Evolutionary conservation across 2,113 vertebrate genomes (phyloP), one percentile per base, ranked within the genome.

Genomic region (Trichechus manatus): DNA sequence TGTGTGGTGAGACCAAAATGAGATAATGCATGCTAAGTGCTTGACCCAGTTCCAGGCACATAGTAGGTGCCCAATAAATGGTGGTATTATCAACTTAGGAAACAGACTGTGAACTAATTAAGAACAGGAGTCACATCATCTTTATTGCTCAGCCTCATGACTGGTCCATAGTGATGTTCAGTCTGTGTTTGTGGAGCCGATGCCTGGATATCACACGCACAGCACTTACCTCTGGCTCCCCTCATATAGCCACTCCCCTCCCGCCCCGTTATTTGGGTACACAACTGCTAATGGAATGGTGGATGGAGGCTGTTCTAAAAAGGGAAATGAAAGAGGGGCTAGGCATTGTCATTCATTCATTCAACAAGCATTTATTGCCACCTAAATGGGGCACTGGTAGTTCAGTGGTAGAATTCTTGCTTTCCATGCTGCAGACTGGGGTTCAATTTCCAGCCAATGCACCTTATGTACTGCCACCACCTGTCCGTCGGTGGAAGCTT

Each of bases 1-100:
- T 77, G 27, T 77, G 29, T 19, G 13, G n/a, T 36, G 70, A 96
- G 89, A 66, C 93, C 92, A 98, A 84, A 96, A 77, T 36, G 56
- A 93, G 63, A 47, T 9, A 47, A 79, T 31, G 39, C 87, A 89
- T 1, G 20, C 44, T 29, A 39, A 87, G 83, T 75, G 87, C 83
- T 56, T 59, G 89, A 94, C 70, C 53, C n/a, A 42, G 44, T 44
- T 36, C 56, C 61, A 72, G n/a, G 66, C 27, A 23, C 27, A 47
- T 7, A n/a, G 22, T 0, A 36, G 29, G 53, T 53, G 6, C 63
- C 89, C 75, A 20, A 3, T 61, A 75, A 89, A 47, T 29, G 20
- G 36, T 2, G 19, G 9, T 10, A 23, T 44, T 56, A 50, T 17
- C 7, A 15, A 63, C 29, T 5, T 13, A 68, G 82, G 23, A 85